Evolutionary conservation across 1,140 invertebrate genomes (phyloP).

Genomic region (Neodiprion virginianus): DNA sequence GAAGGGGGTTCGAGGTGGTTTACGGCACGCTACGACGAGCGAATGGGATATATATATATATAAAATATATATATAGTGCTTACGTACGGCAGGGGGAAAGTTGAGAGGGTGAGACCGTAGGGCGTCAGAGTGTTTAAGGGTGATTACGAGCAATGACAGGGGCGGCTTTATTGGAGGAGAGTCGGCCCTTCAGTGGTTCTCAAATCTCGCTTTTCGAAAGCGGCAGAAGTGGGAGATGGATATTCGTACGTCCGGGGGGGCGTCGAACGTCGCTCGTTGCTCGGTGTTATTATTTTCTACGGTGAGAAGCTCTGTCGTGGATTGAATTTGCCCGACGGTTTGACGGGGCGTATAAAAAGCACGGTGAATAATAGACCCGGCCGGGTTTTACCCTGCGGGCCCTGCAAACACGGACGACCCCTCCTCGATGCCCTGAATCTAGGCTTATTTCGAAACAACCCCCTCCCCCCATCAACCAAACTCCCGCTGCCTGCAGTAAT

Average conservation of each 20-base stretch:
- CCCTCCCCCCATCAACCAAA: not conserved
- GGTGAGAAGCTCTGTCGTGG: constrained; percentile 55
- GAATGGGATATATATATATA: not conserved
- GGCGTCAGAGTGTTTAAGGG: constrained; percentile 62
- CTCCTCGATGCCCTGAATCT: constrained; percentile 38
- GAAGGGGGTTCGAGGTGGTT: no score
- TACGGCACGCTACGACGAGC: no score
- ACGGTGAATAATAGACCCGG: constrained; percentile 58
- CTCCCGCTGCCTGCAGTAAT: constrained; percentile 27
- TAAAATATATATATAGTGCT: constrained; percentile 9
- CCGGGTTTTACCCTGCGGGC: constrained; percentile 39
- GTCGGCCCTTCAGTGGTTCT: constrained; percentile 42
- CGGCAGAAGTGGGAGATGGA: not conserved
- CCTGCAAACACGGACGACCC: constrained; percentile 41
- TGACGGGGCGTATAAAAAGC: constrained; percentile 59
- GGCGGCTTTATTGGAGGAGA: constrained; percentile 59
- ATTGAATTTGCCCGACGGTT: constrained; percentile 59
- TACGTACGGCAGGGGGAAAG: constrained; percentile 12
- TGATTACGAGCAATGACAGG: constrained; percentile 61
- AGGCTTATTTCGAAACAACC: constrained; percentile 31
- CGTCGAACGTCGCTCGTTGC: no score
- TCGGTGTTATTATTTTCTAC: not conserved
- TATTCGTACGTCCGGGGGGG: not conserved
- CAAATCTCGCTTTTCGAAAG: constrained; percentile 30
- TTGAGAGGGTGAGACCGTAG: constrained; percentile 43